These are phyloP conservation scores for Eristalis arbustorum DNA, from an alignment of 2,888 invertebrate genomes.

Conservation along the genomic window DNA sequence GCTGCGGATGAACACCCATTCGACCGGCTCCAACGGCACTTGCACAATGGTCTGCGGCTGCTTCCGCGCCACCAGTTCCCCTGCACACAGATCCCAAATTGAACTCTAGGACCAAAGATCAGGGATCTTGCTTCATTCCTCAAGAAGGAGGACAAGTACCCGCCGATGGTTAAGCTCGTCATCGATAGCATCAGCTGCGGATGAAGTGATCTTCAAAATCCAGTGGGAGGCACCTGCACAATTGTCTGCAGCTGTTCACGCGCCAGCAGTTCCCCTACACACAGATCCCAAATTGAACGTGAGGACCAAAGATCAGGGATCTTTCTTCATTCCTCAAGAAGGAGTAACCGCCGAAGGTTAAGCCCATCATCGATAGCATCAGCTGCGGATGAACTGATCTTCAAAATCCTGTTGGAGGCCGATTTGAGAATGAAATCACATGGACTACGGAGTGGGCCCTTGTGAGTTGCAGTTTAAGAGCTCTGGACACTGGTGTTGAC, in stretches of 20 bases:
- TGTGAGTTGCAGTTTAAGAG: too few species aligned
- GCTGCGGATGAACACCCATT: conserved; percentile 82
- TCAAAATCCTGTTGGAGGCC: too few species aligned
- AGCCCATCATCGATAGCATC: conserved; percentile 86
- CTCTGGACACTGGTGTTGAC: too few species aligned
- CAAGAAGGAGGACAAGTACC: conserved; percentile 84
- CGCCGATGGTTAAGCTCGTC: conserved; percentile 84
- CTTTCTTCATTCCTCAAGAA: conserved; percentile 89
- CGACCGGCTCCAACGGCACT: conserved; percentile 80
- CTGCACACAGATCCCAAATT: conserved; percentile 78
- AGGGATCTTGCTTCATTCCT: conserved; percentile 87
- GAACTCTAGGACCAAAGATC: conserved; percentile 82
- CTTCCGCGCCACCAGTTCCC: conserved; percentile 81
- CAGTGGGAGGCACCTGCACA: conserved; percentile 74
- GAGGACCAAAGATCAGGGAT: conserved; percentile 82
- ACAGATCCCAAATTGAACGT: conserved; percentile 79
- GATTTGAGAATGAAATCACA: too few species aligned
- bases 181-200: too few species aligned
- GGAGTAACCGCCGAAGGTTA: conserved; percentile 83
- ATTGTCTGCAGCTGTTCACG: conserved; percentile 81
- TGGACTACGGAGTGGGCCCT: too few species aligned
- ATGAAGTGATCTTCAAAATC: too few species aligned
- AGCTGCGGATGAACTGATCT: too few species aligned
- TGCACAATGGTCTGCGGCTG: conserved; percentile 80
- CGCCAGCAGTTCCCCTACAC: conserved; percentile 80